phyloP scores from a whole-genome alignment of 1,140 invertebrate genomes.

The Ruditapes philippinarum region DNA sequence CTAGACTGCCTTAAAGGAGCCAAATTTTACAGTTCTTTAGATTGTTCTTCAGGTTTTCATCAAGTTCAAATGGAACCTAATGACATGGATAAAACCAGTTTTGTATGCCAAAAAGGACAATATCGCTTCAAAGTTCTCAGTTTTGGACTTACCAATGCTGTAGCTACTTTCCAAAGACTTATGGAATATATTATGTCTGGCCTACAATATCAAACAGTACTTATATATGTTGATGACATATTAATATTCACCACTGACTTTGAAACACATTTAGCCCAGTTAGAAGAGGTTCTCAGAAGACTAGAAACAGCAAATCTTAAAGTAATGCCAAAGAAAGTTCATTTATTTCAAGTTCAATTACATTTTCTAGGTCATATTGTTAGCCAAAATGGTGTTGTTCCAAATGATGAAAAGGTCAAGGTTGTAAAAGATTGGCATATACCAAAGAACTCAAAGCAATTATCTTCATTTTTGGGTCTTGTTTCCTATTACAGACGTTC shows the following conservation, averaged over 20 bases:
- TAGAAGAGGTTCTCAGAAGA: slow-evolving; percentile 7
- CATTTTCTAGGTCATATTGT: slow-evolving; percentile 76
- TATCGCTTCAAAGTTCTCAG: slow-evolving; percentile 53
- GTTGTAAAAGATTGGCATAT: slow-evolving; percentile 77
- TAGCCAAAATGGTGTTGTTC: slow-evolving; percentile 79
- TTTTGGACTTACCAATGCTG: slow-evolving; percentile 54
- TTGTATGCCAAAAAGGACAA: slow-evolving; percentile 77
- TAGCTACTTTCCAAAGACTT: too few relatives aligned
- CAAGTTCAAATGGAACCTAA: slow-evolving; percentile 77
- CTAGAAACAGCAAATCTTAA: slow-evolving; percentile 44
- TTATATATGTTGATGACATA: slow-evolving; percentile 72
- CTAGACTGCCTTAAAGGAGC: slow-evolving; percentile 53
- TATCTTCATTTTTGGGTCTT: slow-evolving; percentile 5
- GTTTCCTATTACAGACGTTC: not conserved
- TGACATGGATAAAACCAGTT: slow-evolving; percentile 73
- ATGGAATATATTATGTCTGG: too few relatives aligned
- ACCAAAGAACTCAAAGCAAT: slow-evolving; percentile 27
- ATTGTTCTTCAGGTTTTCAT: slow-evolving; percentile 81
- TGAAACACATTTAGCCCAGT: slow-evolving; percentile 31
- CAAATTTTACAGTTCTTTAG: slow-evolving; percentile 72
- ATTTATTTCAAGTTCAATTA: slow-evolving; percentile 36
- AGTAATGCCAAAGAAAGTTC: slow-evolving; percentile 58
- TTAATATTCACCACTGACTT: slow-evolving; percentile 43
- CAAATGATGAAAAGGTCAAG: slow-evolving; percentile 85
- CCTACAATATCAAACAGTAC: slow-evolving; percentile 67